Conservation (phyloP, 2,797 vertebrate species). For the Anisognathus igniventris region DNA sequence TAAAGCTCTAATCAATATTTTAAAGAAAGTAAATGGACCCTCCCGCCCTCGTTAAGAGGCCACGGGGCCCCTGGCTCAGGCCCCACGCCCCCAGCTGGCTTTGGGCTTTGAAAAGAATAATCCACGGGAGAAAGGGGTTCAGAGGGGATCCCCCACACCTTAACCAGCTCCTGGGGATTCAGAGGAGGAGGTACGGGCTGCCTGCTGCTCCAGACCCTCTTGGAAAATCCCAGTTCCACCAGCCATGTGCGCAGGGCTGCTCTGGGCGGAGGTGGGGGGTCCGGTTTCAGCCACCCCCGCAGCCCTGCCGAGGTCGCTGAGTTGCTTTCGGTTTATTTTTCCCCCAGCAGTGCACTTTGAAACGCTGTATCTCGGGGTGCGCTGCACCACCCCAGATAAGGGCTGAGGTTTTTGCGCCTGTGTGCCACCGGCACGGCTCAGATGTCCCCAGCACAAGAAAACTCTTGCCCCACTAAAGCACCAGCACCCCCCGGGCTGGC, state of each 20-base stretch:
- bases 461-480: background rate
- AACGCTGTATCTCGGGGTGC: background rate
- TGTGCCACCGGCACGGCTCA: accelerated
- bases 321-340: background rate
- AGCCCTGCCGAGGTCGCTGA: accelerated
- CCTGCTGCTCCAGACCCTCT: background rate
- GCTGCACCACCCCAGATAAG: background rate
- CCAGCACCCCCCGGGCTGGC: background rate
- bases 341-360: slow-evolving; percentile 15
- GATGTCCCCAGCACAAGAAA: background rate
- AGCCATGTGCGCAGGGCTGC: background rate
- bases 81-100: background rate
- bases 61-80: background rate
- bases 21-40: slow-evolving; percentile 64
- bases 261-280: background rate
- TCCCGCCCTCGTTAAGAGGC: slow-evolving; percentile 1
- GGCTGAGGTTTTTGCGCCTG: background rate
- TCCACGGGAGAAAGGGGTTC: background rate
- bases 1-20: slow-evolving; percentile 65
- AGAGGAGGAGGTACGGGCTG: background rate
- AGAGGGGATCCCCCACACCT: background rate
- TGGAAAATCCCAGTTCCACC: background rate
- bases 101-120: background rate
- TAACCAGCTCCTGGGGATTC: background rate
- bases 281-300: background rate